Percentiles rank a stretch among this genome's conserved stretches.
phyloP scores from a whole-genome alignment of 2,113 vertebrate genomes.

The Larimichthys polyactis region DNA sequence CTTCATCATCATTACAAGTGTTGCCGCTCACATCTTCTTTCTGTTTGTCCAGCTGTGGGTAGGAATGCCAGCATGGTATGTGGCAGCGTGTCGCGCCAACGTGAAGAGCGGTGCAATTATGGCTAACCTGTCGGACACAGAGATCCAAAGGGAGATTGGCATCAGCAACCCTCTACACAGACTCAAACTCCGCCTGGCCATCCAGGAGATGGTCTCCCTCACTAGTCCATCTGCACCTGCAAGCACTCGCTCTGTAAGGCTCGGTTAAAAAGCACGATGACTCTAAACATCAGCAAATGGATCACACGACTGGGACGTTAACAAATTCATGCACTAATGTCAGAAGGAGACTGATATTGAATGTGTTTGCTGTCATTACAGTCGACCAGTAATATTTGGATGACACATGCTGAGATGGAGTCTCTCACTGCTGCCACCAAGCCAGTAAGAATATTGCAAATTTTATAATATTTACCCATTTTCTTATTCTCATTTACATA shows the following conservation, averaged over 20 bases:
- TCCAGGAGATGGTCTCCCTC: conserved; percentile 97
- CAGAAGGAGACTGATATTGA: not conserved
- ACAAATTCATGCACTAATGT: not conserved
- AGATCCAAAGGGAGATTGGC: conserved; percentile 96
- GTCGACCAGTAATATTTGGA: conserved; percentile 97
- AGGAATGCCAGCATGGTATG: conserved; percentile 96
- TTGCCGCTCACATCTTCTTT: not conserved
- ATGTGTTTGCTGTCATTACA: conserved; percentile 66
- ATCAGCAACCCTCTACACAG: conserved; percentile 95
- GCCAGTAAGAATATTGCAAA: conserved; percentile 85
- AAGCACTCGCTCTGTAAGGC: conserved; percentile 91
- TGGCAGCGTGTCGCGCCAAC: conserved; percentile 94
- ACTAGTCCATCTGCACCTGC: conserved; percentile 93
- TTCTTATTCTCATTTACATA: not conserved
- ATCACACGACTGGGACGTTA: not conserved
- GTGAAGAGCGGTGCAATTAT: conserved; percentile 96
- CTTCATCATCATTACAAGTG: not conserved
- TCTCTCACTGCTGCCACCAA: conserved; percentile 91
- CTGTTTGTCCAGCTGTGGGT: conserved; percentile 89
- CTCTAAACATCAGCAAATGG: not conserved
- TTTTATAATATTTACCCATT: not conserved
- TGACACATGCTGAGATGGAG: conserved; percentile 97
- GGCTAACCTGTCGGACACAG: conserved; percentile 95
- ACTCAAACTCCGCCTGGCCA: conserved; percentile 93
- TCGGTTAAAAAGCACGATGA: not conserved